Conservation (phyloP, 2,888 invertebrate genomes). For the Mayetiola destructor region DNA sequence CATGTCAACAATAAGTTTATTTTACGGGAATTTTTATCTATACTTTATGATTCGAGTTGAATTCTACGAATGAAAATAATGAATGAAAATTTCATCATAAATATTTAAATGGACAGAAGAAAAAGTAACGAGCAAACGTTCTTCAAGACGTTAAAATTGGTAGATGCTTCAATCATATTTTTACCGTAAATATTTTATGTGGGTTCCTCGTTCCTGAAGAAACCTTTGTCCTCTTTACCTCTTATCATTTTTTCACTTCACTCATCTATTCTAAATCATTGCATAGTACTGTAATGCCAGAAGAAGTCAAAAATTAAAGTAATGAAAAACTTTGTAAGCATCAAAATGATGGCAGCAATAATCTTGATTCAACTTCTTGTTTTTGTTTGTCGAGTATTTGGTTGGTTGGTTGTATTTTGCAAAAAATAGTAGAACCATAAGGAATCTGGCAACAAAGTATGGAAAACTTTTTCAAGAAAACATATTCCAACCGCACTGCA, state of each 20-base stretch:
- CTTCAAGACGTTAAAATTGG: not conserved
- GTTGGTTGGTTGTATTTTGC: not conserved
- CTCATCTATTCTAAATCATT: not conserved
- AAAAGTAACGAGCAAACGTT: not conserved
- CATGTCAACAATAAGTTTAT: too few relatives aligned
- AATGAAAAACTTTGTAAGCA: not conserved
- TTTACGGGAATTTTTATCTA: too few relatives aligned
- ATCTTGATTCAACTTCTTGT: too few relatives aligned
- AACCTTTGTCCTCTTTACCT: not conserved
- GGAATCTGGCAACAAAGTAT: too few relatives aligned
- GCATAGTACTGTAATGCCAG: not conserved
- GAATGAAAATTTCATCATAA: constrained; percentile 6
- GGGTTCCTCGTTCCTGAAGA: not conserved
- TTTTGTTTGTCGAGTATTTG: not conserved
- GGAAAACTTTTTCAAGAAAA: too few relatives aligned
- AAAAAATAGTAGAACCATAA: not conserved
- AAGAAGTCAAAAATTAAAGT: not conserved
- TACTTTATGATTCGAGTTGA: too few relatives aligned
- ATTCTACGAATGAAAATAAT: too few relatives aligned
- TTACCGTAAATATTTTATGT: constrained; percentile 10
- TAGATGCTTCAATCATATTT: not conserved
- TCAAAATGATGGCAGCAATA: not conserved
- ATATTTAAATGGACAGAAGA: not conserved
- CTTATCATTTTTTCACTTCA: not conserved
- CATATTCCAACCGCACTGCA: too few relatives aligned